Conservation (phyloP, 2,888 invertebrate genomes). For the Ochropleura plecta region DNA sequence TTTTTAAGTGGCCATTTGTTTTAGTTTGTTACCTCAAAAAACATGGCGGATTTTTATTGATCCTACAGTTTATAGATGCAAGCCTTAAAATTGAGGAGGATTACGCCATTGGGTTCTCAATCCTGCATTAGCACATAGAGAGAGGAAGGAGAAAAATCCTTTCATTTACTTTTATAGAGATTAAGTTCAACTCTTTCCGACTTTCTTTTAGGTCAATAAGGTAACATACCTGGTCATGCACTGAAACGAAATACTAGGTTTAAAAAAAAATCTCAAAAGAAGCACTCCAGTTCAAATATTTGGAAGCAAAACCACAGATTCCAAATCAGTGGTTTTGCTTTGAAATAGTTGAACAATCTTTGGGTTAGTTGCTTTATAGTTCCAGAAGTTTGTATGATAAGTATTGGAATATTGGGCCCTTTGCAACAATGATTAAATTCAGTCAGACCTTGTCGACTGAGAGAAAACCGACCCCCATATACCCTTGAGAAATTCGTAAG, state of each 20-base stretch:
- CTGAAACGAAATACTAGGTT: neutral
- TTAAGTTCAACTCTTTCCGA: constrained; percentile 30
- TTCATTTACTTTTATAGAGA: constrained; percentile 49
- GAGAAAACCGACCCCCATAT: neutral
- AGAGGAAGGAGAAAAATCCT: constrained; percentile 29
- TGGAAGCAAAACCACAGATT: neutral
- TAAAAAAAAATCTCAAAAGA: neutral
- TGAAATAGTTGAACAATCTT: neutral
- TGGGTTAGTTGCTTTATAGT: neutral
- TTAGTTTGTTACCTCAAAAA: constrained; percentile 7
- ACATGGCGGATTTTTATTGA: constrained; percentile 35
- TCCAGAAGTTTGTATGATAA: neutral
- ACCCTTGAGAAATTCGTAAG: constrained; percentile 11
- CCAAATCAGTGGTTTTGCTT: neutral
- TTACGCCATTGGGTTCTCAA: constrained; percentile 40
- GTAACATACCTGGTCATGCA: neutral
- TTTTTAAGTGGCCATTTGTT: constrained; percentile 9
- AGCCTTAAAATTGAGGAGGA: constrained; percentile 32
- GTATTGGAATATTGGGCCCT: neutral
- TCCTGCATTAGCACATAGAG: constrained; percentile 50
- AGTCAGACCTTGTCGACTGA: constrained; percentile 3
- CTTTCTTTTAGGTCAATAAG: neutral
- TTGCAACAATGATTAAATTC: constrained; percentile 13
- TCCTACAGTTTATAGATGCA: constrained; percentile 29
- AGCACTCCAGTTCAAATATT: neutral